Conservation (phyloP, 37 sponge, comb jelly and placozoan genomes). For the Halichondria panicea region DNA sequence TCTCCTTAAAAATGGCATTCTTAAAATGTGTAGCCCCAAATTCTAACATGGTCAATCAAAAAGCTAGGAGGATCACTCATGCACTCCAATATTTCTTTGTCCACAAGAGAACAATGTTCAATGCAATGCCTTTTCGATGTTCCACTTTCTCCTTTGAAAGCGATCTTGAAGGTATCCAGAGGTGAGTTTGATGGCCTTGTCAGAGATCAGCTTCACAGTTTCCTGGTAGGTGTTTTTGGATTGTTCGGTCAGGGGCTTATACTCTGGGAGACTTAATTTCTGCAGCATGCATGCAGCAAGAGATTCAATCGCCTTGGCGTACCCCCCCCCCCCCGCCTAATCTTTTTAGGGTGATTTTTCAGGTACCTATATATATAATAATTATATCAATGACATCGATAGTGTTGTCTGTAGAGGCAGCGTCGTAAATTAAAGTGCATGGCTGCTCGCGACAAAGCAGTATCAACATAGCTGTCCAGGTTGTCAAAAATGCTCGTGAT, state of each 20-base stretch:
- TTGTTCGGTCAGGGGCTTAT: too few relatives aligned
- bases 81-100: background rate
- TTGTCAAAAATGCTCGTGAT: background rate
- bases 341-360: too few relatives aligned
- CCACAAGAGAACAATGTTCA: conserved; percentile 13
- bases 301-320: too few relatives aligned
- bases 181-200: too few relatives aligned
- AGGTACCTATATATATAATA: too few relatives aligned
- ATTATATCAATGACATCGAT: too few relatives aligned
- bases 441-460: conserved; percentile 2
- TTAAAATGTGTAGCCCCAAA: conserved; percentile 22
- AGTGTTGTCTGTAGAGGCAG: too few relatives aligned
- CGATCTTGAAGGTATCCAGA: conserved; percentile 12
- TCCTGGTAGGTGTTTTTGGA: too few relatives aligned
- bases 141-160: conserved; percentile 1
- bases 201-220: conserved; percentile 20
- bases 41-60: conserved; percentile 18
- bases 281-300: too few relatives aligned
- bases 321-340: too few relatives aligned
- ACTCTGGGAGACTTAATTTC: too few relatives aligned
- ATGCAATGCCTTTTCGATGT: conserved; percentile 7
- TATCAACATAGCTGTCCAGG: background rate
- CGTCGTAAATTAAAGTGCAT: conserved; percentile 23
- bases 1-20: conserved; percentile 17
- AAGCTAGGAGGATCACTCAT: conserved; percentile 9